phyloP scores from a whole-genome alignment of 92 coral and sea anemone species.

The Ricordea florida region DNA sequence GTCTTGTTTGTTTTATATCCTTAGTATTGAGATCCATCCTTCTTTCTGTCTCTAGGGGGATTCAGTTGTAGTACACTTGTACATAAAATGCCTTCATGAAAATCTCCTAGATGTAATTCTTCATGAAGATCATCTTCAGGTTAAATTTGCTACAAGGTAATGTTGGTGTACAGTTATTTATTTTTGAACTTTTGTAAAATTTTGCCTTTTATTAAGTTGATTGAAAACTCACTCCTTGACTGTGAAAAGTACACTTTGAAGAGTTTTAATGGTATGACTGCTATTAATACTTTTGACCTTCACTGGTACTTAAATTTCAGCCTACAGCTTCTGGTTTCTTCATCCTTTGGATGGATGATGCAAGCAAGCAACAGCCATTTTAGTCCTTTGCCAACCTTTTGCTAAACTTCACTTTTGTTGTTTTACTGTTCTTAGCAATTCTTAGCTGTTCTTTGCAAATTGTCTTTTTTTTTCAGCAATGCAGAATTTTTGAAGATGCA shows the following conservation, averaged over 20 bases:
- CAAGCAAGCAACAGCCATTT: too few relatives aligned
- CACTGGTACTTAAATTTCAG: too few relatives aligned
- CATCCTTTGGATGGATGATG: too few relatives aligned
- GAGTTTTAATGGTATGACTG: too few relatives aligned
- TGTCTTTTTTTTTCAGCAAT: conserved; percentile 38
- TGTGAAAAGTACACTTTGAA: too few relatives aligned
- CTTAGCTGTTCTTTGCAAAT: neutral
- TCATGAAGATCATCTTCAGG: conserved; percentile 66
- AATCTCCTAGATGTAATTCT: conserved; percentile 60
- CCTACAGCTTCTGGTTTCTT: too few relatives aligned
- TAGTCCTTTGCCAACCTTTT: too few relatives aligned
- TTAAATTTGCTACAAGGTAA: conserved; percentile 87
- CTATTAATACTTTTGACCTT: too few relatives aligned
- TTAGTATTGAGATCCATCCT: neutral
- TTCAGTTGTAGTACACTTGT: conserved; percentile 55
- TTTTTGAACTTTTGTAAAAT: too few relatives aligned
- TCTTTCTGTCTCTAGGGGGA: conserved; percentile 54
- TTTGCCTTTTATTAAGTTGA: neutral
- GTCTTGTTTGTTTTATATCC: neutral
- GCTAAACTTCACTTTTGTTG: too few relatives aligned
- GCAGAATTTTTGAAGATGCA: conserved; percentile 76
- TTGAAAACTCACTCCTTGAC: neutral
- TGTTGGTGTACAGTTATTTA: too few relatives aligned
- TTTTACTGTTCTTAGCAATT: neutral
- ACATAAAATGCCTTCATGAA: conserved; percentile 64